Percentiles rank a stretch among this genome's conserved stretches.
Evolutionary conservation across 1,140 invertebrate genomes (phyloP).

Genomic region (Drosophila persimilis): DNA sequence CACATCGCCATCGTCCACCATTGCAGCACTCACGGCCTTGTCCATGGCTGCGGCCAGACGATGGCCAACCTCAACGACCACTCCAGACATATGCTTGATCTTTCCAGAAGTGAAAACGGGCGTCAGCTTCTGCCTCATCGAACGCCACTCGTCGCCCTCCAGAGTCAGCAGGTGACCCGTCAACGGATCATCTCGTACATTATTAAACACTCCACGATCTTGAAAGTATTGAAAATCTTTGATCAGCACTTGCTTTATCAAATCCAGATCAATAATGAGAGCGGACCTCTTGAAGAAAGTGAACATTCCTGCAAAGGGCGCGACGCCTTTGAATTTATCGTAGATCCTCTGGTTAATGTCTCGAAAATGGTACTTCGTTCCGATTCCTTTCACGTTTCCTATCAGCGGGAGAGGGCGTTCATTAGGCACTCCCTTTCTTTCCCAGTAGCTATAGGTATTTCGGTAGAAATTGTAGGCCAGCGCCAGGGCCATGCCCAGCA

Average conservation of each 20-base stretch:
- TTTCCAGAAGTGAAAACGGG: conserved; percentile 86
- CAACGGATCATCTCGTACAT: conserved; percentile 84
- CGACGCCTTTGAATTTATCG: conserved; percentile 62
- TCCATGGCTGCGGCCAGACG: conserved; percentile 48
- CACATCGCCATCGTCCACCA: conserved; percentile 83
- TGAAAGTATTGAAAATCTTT: conserved; percentile 76
- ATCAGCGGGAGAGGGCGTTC: conserved; percentile 65
- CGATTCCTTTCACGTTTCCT: conserved; percentile 70
- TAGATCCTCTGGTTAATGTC: conserved; percentile 65
- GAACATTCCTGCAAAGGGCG: conserved; percentile 60
- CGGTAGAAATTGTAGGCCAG: conserved; percentile 41
- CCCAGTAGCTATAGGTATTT: conserved; percentile 79
- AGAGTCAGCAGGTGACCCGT: conserved; percentile 84
- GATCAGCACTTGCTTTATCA: conserved; percentile 71
- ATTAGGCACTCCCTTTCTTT: conserved; percentile 73
- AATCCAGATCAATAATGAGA: conserved; percentile 61
- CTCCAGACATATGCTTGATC: conserved; percentile 84
- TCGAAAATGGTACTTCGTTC: conserved; percentile 39
- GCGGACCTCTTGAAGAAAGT: conserved; percentile 47
- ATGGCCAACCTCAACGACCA: conserved; percentile 72
- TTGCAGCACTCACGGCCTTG: conserved; percentile 7
- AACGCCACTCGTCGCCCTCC: conserved; percentile 84
- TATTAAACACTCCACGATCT: conserved; percentile 83
- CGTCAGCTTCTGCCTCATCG: conserved; percentile 84
- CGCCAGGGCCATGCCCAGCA: conserved; percentile 35